A percentile compares a stretch with the other conserved stretches of the same genome.
phyloP scores from a whole-genome alignment of 2,888 invertebrate genomes.

The Eupithecia centaureata region DNA sequence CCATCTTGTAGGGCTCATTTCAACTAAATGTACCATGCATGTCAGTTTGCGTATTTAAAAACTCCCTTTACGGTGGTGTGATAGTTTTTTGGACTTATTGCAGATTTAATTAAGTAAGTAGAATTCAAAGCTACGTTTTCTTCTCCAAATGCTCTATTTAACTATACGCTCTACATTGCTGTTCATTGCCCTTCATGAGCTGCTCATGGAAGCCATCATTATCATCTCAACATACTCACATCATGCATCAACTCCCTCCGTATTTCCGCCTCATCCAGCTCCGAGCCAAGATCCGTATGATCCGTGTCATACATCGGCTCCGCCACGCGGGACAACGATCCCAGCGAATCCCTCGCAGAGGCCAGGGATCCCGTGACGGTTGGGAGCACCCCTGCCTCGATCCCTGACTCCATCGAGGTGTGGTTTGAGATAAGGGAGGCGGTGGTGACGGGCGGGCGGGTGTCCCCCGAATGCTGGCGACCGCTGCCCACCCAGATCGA shows the following conservation, averaged over 20 bases:
- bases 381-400: conserved; percentile 87
- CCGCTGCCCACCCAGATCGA: conserved; percentile 81
- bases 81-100: too few species aligned
- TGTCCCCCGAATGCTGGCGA: conserved; percentile 55
- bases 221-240: conserved; percentile 73
- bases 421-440: conserved; percentile 75
- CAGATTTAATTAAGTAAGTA: too few species aligned
- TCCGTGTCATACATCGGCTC: conserved; percentile 90
- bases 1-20: conserved; percentile 6
- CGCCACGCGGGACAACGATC: conserved; percentile 83
- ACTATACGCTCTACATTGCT: too few species aligned
- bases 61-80: too few species aligned
- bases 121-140: too few species aligned
- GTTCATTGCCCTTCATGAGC: neutral
- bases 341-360: conserved; percentile 82
- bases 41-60: neutral
- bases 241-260: conserved; percentile 90
- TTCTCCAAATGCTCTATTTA: too few species aligned
- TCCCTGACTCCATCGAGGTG: conserved; percentile 86
- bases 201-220: neutral
- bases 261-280: conserved; percentile 90
- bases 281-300: conserved; percentile 91
- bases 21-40: neutral
- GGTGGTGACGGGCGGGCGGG: conserved; percentile 60
- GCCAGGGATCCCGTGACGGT: conserved; percentile 88